These are phyloP conservation scores for Clepsis dumicolana DNA, from an alignment of 2,888 invertebrate genomes.

Conservation along the genomic window DNA sequence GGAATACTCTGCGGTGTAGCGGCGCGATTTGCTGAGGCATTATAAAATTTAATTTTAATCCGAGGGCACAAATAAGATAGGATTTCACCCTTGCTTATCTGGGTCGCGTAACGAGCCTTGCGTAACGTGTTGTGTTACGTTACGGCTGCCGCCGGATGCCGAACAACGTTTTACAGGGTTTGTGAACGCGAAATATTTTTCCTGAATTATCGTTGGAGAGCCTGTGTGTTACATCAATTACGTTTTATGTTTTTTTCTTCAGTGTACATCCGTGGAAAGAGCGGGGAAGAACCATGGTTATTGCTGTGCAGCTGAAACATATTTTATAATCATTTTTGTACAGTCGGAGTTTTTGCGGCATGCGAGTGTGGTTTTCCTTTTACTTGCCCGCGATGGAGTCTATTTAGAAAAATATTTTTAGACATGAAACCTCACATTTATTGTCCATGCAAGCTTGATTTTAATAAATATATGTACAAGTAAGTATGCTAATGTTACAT, in stretches of 20 bases:
- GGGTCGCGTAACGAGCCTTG: conserved; percentile 47
- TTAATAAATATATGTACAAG: no score
- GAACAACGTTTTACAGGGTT: conserved; percentile 34
- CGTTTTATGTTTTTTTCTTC: conserved; percentile 23
- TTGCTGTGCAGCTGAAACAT: neutral
- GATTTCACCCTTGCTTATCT: conserved; percentile 63
- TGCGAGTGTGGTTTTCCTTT: neutral
- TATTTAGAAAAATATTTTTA: neutral
- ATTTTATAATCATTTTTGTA: neutral
- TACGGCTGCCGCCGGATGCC: conserved; percentile 41
- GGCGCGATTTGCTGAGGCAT: conserved; percentile 70
- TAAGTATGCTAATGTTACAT: no score
- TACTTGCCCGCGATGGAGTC: neutral
- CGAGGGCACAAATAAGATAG: conserved; percentile 78
- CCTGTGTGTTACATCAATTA: conserved; percentile 26
- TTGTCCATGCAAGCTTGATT: neutral
- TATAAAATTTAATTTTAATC: conserved; percentile 84
- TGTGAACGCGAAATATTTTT: conserved; percentile 20
- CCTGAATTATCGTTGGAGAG: conserved; percentile 23
- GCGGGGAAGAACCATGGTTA: neutral
- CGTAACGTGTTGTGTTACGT: conserved; percentile 44
- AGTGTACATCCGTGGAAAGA: conserved; percentile 3
- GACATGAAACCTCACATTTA: neutral
- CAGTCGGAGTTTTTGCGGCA: neutral
- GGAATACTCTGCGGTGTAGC: conserved; percentile 57